Conservation (phyloP, 2,888 invertebrate genomes). For the Leptarthrus brevirostris region DNA sequence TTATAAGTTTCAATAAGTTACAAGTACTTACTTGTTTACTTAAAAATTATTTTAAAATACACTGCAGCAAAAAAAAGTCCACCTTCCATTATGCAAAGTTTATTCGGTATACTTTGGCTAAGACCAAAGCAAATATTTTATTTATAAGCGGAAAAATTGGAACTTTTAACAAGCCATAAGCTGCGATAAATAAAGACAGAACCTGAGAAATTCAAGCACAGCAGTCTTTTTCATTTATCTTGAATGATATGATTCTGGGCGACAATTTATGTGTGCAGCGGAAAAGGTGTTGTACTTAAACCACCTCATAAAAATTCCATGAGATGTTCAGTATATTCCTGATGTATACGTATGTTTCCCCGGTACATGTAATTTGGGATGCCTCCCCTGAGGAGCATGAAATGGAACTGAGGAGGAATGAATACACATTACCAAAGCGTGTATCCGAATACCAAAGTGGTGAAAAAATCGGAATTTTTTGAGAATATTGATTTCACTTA, state of each 20-base stretch:
- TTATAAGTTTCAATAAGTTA: too few relatives aligned
- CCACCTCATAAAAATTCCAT: conserved; percentile 43
- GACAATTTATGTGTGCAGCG: conserved; percentile 28
- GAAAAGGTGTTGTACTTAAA: conserved; percentile 44
- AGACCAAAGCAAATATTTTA: too few relatives aligned
- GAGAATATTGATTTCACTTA: neutral
- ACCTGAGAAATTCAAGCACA: conserved; percentile 22
- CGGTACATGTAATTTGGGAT: conserved; percentile 26
- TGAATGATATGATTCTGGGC: conserved; percentile 39
- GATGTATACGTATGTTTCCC: conserved; percentile 20
- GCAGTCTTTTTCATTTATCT: conserved; percentile 43
- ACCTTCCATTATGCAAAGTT: too few relatives aligned
- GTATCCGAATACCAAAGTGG: conserved; percentile 13
- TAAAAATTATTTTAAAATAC: too few relatives aligned
- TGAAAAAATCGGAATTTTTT: conserved; percentile 10
- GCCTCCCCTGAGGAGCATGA: conserved; percentile 19
- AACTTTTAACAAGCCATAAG: conserved; percentile 12
- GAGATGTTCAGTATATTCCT: conserved; percentile 18
- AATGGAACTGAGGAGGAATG: conserved; percentile 11
- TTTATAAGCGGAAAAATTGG: conserved; percentile 18
- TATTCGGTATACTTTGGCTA: too few relatives aligned
- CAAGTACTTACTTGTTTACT: too few relatives aligned
- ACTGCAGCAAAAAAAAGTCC: too few relatives aligned
- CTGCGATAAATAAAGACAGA: conserved; percentile 31
- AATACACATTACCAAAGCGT: conserved; percentile 14